Base-by-base conservation (phyloP, 2,113 vertebrate genomes). In the Hiodon tergisus region DNA sequence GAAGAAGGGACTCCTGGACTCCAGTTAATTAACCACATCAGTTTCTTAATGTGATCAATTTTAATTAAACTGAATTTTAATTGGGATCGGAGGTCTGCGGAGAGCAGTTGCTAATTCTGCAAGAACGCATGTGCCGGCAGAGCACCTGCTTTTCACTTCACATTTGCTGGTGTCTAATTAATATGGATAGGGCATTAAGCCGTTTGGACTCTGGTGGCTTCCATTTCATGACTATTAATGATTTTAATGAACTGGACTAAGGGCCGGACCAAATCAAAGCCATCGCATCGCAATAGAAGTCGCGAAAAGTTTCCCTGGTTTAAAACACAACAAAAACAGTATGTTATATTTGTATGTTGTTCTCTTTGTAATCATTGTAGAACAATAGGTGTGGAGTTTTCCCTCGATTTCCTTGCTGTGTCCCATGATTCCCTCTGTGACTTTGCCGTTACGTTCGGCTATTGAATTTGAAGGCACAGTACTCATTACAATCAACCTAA, bases 191-290 rank as follows among this genome's bases (percentile, higher is more conserved):
- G 91, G 93, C 94, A 95, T 98, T 95, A 96, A 96, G 94, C 93
- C 94, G 95, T 95, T 95, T 97, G 95, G 94, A 96, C 95, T 96
- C 93, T 90, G 91, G 95, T 93, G 93, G 93, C 93, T 97, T 96
- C 95, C 95, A 94, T 96, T 98, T 97, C 95, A 98, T 98, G 95
- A 97, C 95, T 98, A 97, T 98, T 98, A 97, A 98, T 98, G 96
- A 93, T 97, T 98, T 98, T 97, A 98, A 98, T 98, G 95, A 98
- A 98, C 95, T 96, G 94, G 93, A 93, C 94, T 97, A 97, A 96
- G 31, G 31, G 31, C 31, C 31, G 31, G 31, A 31, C 31, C 2
- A 31, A 31, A 31, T 31, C 31, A 31, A 31, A 31, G 31, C 31
- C 31, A 31, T 31, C 31, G 31, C 31, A 31, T 31, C 31, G 31